Conservation (phyloP, 2,888 invertebrate species). For the Axea sp. region DNA sequence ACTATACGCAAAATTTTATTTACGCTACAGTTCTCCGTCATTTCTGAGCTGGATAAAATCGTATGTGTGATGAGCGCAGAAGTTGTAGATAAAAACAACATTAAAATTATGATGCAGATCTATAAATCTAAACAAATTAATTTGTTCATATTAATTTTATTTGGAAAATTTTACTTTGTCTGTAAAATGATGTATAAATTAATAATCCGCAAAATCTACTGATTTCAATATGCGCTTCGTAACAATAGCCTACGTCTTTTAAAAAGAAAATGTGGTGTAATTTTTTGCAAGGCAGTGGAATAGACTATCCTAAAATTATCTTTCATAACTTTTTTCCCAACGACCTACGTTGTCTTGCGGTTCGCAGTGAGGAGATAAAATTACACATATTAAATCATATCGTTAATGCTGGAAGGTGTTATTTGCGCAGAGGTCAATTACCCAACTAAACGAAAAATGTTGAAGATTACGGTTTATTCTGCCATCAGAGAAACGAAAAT, state of each 20-base stretch:
- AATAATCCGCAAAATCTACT: too few relatives aligned
- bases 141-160: too few relatives aligned
- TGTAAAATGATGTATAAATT: too few relatives aligned
- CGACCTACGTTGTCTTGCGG: slow-evolving; percentile 18
- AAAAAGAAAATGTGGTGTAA: slow-evolving; percentile 5
- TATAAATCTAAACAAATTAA: too few relatives aligned
- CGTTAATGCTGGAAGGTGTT: slow-evolving; percentile 36
- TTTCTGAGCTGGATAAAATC: too few relatives aligned
- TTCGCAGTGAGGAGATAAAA: slow-evolving; percentile 15
- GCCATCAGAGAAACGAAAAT: slow-evolving; percentile 3
- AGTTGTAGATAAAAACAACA: too few relatives aligned
- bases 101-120: too few relatives aligned
- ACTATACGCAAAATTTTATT: too few relatives aligned
- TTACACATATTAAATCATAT: slow-evolving; percentile 35
- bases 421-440: slow-evolving; percentile 29
- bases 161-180: too few relatives aligned
- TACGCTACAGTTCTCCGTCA: too few relatives aligned
- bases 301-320: slow-evolving; percentile 39
- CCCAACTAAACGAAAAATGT: slow-evolving; percentile 25
- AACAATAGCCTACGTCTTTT: not conserved
- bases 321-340: slow-evolving; percentile 22
- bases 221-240: too few relatives aligned
- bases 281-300: slow-evolving; percentile 10
- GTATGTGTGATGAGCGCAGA: too few relatives aligned
- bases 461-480: slow-evolving; percentile 14